phyloP scores from a whole-genome alignment of 2,113 vertebrate species.

The Zingel zingel region DNA sequence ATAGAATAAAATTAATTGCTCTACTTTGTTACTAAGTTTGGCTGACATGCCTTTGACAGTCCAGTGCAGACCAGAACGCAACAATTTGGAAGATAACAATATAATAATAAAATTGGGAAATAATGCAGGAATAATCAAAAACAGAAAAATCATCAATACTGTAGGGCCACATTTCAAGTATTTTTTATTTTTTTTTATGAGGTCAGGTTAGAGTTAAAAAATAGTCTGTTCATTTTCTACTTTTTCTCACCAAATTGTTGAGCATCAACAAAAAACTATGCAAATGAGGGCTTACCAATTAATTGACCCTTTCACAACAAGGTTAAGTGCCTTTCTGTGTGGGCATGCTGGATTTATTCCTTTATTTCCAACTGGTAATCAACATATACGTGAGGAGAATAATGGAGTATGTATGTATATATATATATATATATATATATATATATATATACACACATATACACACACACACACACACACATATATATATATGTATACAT shows the following conservation, averaged over 20 bases:
- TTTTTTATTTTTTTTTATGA: background rate
- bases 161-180: background rate
- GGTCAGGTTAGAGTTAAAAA: background rate
- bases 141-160: background rate
- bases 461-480: too few relatives aligned
- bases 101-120: background rate
- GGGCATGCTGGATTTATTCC: background rate
- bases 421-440: too few relatives aligned
- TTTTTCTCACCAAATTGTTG: background rate
- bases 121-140: background rate
- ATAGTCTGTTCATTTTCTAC: background rate
- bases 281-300: background rate
- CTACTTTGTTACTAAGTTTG: conserved; percentile 20
- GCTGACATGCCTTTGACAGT: conserved; percentile 19
- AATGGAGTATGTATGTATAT: background rate
- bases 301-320: conserved; percentile 4
- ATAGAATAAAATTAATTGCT: conserved; percentile 29
- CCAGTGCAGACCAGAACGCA: background rate
- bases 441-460: background rate
- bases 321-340: background rate
- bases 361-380: background rate
- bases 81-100: conserved; percentile 1
- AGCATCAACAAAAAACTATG: background rate
- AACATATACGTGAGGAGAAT: background rate
- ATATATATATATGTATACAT: too few relatives aligned